Evolutionary conservation across 2,113 vertebrate species (phyloP).

Genomic region (Kryptolebias marmoratus): DNA sequence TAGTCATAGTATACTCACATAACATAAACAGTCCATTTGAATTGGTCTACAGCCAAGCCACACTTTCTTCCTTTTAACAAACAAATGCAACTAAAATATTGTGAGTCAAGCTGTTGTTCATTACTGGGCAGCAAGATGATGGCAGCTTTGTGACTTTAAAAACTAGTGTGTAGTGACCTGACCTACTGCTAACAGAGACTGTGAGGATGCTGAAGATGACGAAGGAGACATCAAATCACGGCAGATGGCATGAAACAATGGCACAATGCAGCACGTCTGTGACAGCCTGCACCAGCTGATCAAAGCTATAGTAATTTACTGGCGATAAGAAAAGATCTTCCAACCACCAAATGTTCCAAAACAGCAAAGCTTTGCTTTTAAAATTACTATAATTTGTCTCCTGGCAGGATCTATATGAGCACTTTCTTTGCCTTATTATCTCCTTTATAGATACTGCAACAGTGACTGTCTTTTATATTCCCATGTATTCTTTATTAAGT

Average conservation of each 20-base stretch:
- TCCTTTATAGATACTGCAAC: conserved; percentile 40
- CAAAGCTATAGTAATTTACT: conserved; percentile 61
- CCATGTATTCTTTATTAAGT: conserved; percentile 65
- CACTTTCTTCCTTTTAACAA: conserved; percentile 63
- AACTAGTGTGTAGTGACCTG: conserved; percentile 81
- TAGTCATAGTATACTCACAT: conserved; percentile 51
- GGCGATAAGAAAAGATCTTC: conserved; percentile 50
- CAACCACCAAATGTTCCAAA: conserved; percentile 72
- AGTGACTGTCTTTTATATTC: conserved; percentile 53
- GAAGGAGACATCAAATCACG: conserved; percentile 87
- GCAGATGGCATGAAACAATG: conserved; percentile 73
- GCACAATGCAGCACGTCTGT: conserved; percentile 44
- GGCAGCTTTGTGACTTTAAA: conserved; percentile 57
- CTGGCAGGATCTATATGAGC: conserved; percentile 57
- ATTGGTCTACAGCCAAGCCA: conserved; percentile 62
- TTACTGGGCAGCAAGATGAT: conserved; percentile 60
- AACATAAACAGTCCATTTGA: conserved; percentile 71
- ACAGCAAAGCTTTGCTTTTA: conserved; percentile 63
- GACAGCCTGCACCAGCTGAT: conserved; percentile 62
- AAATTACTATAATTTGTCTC: conserved; percentile 63
- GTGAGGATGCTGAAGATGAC: conserved; percentile 76
- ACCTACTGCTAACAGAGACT: conserved; percentile 84
- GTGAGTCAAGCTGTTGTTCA: conserved; percentile 75
- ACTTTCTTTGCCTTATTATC: conserved; percentile 55
- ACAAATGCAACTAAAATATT: conserved; percentile 70